Conservation (phyloP, 2,113 vertebrate species). For the Strigops habroptila region DNA sequence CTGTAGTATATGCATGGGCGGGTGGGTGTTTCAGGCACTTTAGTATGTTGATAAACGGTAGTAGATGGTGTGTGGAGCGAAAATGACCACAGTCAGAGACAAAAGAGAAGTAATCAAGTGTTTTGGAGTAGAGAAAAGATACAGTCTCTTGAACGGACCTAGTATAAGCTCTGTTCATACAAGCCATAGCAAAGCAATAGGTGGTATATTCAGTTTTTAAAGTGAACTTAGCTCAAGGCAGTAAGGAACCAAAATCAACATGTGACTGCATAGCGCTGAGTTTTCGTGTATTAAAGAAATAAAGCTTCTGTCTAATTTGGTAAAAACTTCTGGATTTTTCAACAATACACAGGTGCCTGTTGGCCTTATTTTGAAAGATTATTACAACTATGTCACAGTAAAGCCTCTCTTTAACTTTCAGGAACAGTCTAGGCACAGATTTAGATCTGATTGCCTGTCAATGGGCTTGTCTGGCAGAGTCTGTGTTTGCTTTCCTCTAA, state of each 20-base stretch:
- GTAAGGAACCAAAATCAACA: background rate
- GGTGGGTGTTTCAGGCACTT: background rate
- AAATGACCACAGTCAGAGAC: background rate
- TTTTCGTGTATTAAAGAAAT: background rate
- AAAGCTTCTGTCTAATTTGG: background rate
- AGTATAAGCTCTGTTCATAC: fast-evolving
- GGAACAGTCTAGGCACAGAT: background rate
- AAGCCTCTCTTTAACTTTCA: background rate
- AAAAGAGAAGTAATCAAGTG: no score
- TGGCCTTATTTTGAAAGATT: background rate
- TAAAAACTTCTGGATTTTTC: background rate
- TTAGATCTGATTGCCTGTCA: background rate
- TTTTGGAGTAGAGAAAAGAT: background rate
- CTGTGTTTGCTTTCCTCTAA: background rate
- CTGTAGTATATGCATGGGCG: background rate
- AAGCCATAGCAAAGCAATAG: background rate
- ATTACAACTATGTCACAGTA: background rate
- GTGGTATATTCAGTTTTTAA: background rate
- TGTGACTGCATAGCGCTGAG: background rate
- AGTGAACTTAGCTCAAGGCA: background rate
- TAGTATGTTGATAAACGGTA: background rate
- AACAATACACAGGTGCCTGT: fast-evolving
- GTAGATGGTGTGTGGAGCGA: background rate
- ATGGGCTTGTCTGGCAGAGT: background rate
- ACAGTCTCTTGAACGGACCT: fast-evolving